phyloP scores from a whole-genome alignment of 2,888 invertebrate species.

The Latrodectus elegans region DNA sequence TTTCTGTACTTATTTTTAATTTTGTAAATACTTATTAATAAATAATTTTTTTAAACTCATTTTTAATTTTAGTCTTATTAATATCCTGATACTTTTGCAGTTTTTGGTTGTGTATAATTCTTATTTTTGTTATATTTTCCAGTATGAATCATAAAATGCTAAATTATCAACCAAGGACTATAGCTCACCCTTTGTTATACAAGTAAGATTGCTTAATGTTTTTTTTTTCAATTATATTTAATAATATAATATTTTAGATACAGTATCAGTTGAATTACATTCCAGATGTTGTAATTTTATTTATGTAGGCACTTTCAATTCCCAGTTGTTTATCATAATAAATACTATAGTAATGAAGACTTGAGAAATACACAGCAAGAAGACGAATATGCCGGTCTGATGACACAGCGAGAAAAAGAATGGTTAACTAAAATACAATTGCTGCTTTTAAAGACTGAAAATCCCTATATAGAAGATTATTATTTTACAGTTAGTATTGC shows the following conservation, averaged over 20 bases:
- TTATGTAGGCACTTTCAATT: slow-evolving; percentile 34
- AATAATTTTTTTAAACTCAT: no score
- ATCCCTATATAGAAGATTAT: slow-evolving; percentile 97
- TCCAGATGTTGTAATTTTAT: neutral
- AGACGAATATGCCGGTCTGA: slow-evolving; percentile 90
- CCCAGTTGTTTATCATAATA: slow-evolving; percentile 33
- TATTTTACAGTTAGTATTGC: slow-evolving; percentile 84
- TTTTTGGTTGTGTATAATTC: no score
- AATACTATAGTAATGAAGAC: slow-evolving; percentile 28
- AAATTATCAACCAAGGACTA: slow-evolving; percentile 18
- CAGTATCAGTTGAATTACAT: no score
- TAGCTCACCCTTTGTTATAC: slow-evolving; percentile 29
- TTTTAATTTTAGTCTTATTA: no score
- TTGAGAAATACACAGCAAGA: slow-evolving; percentile 10
- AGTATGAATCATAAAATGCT: slow-evolving; percentile 38
- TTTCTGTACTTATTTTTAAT: no score
- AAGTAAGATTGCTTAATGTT: slow-evolving; percentile 6
- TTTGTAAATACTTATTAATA: no score
- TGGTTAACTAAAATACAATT: slow-evolving; percentile 97
- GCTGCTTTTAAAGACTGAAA: slow-evolving; percentile 92
- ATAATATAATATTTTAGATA: neutral
- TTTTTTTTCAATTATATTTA: neutral
- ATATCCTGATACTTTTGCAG: no score
- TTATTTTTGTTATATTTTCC: slow-evolving; percentile 4
- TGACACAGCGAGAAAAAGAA: slow-evolving; percentile 95